Percentiles rank a stretch among this genome's conserved stretches.
These are phyloP conservation scores for Cecropterus lyciades DNA, from an alignment of 1,140 invertebrate species.

Conservation along the genomic window DNA sequence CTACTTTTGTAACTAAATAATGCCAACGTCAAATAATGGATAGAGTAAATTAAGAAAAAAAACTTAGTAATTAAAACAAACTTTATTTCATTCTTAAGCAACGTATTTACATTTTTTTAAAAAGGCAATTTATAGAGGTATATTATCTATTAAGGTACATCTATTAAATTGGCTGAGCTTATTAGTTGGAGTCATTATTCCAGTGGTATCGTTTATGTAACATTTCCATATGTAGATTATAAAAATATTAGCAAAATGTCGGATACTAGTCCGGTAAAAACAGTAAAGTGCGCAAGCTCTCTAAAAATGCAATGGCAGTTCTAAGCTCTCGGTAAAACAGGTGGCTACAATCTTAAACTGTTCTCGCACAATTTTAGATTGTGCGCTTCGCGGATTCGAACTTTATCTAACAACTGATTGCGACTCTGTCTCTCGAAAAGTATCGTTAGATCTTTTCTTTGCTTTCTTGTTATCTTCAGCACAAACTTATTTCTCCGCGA, in stretches of 20 bases:
- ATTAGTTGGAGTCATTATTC: no score
- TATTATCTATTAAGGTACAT: no score
- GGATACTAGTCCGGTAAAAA: not conserved
- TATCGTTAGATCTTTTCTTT: constrained; percentile 62
- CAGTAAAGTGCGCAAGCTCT: not conserved
- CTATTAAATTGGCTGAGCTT: no score
- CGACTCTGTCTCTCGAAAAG: constrained; percentile 62
- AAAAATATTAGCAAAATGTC: not conserved
- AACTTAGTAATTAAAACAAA: no score
- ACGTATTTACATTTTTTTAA: no score
- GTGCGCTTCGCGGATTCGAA: constrained; percentile 56
- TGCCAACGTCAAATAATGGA: no score
- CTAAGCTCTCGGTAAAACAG: constrained; percentile 33
- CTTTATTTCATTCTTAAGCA: no score
- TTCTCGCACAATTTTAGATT: constrained; percentile 60
- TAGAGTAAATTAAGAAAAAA: no score
- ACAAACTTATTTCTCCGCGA: constrained; percentile 45
- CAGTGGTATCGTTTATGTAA: no score
- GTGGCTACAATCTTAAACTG: constrained; percentile 62
- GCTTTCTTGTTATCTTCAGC: constrained; percentile 56
- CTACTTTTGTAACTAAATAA: no score
- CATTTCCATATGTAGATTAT: no score
- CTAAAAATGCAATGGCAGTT: not conserved
- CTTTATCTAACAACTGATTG: constrained; percentile 75
- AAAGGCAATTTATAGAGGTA: no score